Conservation (phyloP, 2,888 invertebrate genomes). For the Lasioglossum villosulum region DNA sequence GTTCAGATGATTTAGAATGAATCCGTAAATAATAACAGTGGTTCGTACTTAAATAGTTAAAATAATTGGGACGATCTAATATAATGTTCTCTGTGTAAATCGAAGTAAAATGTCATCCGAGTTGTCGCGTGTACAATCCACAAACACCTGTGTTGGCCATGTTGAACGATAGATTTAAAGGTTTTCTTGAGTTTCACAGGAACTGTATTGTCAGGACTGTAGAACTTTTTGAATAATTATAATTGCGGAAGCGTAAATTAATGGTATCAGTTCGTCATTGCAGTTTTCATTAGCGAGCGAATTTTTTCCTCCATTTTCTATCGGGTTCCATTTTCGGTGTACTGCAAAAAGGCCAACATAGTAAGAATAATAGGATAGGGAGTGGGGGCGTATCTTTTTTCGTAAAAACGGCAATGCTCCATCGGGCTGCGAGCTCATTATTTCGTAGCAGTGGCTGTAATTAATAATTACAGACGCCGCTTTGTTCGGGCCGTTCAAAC, state of each 20-base stretch:
- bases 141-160: neutral
- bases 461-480: constrained; percentile 77
- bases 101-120: too few relatives aligned
- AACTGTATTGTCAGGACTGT: neutral
- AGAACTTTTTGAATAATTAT: neutral
- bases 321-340: neutral
- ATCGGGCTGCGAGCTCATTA: constrained; percentile 72
- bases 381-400: constrained; percentile 2
- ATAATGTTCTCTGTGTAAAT: neutral
- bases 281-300: neutral
- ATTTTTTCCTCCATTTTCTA: neutral
- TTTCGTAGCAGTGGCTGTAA: constrained; percentile 72
- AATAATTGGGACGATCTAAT: neutral
- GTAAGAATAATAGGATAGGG: neutral
- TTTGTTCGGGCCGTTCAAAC: constrained; percentile 59
- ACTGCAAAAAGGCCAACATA: neutral
- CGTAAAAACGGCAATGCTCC: constrained; percentile 45
- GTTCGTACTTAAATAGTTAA: neutral
- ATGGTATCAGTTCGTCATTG: neutral
- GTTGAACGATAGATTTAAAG: neutral
- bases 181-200: neutral
- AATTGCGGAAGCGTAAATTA: neutral
- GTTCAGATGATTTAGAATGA: too few relatives aligned
- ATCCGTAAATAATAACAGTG: too few relatives aligned
- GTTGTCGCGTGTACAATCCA: too few relatives aligned